Percentiles rank a stretch among this genome's conserved stretches.
These are phyloP conservation scores for Petrophora chlorosata DNA, from an alignment of 2,888 invertebrate species.

Conservation along the genomic window DNA sequence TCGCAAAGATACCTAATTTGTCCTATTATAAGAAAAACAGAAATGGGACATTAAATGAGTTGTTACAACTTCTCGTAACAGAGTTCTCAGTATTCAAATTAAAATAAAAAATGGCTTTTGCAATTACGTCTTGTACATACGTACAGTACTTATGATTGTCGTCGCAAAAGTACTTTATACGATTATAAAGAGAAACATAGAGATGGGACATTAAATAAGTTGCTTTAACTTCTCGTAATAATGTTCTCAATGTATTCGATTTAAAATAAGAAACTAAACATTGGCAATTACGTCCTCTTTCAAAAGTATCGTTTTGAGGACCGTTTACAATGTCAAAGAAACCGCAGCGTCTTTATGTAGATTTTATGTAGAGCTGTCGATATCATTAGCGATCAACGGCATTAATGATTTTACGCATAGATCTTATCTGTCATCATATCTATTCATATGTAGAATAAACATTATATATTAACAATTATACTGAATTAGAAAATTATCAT, in stretches of 20 bases:
- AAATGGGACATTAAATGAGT: slow-evolving; percentile 8
- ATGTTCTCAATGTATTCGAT: slow-evolving; percentile 18
- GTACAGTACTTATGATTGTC: neutral
- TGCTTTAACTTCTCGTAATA: slow-evolving; percentile 14
- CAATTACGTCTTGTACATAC: slow-evolving; percentile 3
- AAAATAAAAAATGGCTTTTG: slow-evolving; percentile 22
- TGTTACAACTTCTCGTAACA: slow-evolving; percentile 13
- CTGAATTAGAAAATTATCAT: no score
- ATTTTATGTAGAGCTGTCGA: slow-evolving; percentile 10
- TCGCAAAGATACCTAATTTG: slow-evolving; percentile 12
- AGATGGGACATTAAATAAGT: slow-evolving; percentile 9
- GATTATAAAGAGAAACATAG: slow-evolving; percentile 10
- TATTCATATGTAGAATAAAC: no score
- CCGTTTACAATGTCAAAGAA: slow-evolving; percentile 8
- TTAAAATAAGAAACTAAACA: slow-evolving; percentile 23
- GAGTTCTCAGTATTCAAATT: slow-evolving; percentile 16
- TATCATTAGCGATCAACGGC: slow-evolving; percentile 9
- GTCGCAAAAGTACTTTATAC: slow-evolving; percentile 13
- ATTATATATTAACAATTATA: no score
- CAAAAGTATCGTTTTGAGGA: neutral
- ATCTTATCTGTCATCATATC: slow-evolving; percentile 2
- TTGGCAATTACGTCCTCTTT: slow-evolving; percentile 14
- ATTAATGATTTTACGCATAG: slow-evolving; percentile 7
- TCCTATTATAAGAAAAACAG: slow-evolving; percentile 8
- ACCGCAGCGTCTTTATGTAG: slow-evolving; percentile 9